Conservation (phyloP, 2,113 vertebrate species). For the Alaudala cheleensis region DNA sequence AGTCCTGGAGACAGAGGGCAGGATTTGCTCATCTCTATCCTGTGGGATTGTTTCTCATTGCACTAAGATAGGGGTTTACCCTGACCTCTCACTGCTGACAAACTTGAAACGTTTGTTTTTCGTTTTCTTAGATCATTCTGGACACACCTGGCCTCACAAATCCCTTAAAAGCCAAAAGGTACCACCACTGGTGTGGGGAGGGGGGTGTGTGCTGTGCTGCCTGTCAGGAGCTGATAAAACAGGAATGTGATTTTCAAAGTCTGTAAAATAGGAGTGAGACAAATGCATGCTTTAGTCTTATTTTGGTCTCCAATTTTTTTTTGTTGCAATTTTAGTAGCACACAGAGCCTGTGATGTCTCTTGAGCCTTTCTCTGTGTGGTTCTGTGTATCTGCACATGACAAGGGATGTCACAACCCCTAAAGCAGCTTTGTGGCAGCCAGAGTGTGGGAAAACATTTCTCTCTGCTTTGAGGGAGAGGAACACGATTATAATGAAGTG, state of each 20-base stretch:
- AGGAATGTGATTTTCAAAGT: neutral
- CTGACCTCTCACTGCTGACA: neutral
- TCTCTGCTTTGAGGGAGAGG: rapidly evolving
- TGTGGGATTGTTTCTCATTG: rapidly evolving
- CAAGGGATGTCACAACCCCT: neutral
- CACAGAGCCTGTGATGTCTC: neutral
- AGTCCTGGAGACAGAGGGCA: neutral
- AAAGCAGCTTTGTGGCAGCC: neutral
- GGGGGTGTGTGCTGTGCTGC: neutral
- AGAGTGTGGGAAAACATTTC: neutral
- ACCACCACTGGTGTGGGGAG: neutral
- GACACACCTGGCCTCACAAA: constrained; percentile 93
- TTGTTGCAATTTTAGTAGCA: neutral
- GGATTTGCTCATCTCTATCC: rapidly evolving
- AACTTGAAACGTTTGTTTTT: neutral
- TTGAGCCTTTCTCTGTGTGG: neutral
- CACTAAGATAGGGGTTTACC: rapidly evolving
- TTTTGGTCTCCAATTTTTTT: neutral
- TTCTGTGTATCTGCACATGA: rapidly evolving
- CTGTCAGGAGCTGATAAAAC: rapidly evolving
- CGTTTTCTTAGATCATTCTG: constrained; percentile 82
- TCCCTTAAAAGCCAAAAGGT: constrained; percentile 86
- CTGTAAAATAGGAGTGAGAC: neutral
- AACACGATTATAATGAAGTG: rapidly evolving
- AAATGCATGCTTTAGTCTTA: rapidly evolving